phyloP scores from a whole-genome alignment of 2,113 vertebrate genomes.

The Diadophis punctatus region DNA sequence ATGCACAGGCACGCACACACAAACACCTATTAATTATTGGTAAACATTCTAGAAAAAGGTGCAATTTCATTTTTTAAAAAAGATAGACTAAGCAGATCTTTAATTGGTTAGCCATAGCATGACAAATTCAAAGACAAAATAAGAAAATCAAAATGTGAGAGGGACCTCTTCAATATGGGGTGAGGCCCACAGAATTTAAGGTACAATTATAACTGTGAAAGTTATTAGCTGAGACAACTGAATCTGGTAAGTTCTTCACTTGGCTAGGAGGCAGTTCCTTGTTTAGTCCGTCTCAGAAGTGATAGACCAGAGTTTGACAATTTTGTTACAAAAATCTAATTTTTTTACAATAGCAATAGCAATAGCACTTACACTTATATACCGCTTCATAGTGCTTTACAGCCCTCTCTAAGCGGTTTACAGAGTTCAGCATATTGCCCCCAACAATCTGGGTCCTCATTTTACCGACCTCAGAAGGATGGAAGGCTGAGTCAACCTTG shows the following conservation, averaged over 20 bases:
- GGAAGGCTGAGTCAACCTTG: too few relatives aligned
- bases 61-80: not conserved
- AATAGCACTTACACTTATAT: too few relatives aligned
- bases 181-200: not conserved
- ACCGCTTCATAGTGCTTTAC: too few relatives aligned
- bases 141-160: not conserved
- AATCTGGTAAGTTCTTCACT: too few relatives aligned
- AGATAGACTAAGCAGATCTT: not conserved
- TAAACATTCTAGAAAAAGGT: not conserved
- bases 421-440: too few relatives aligned
- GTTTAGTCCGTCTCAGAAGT: too few relatives aligned
- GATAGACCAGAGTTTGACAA: not conserved
- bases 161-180: too few relatives aligned
- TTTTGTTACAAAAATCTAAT: not conserved
- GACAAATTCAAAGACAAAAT: not conserved
- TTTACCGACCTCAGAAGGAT: too few relatives aligned
- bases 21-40: not conserved
- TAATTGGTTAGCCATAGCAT: not conserved
- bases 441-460: too few relatives aligned
- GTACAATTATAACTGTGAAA: not conserved
- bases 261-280: too few relatives aligned
- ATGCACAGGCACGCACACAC: not conserved
- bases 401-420: too few relatives aligned
- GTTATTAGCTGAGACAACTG: not conserved
- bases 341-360: not conserved